Evolutionary conservation across 2,797 vertebrate genomes (phyloP), one percentile per base, ranked within the genome.

Genomic region (Acrossocheilus wenchowensis): DNA sequence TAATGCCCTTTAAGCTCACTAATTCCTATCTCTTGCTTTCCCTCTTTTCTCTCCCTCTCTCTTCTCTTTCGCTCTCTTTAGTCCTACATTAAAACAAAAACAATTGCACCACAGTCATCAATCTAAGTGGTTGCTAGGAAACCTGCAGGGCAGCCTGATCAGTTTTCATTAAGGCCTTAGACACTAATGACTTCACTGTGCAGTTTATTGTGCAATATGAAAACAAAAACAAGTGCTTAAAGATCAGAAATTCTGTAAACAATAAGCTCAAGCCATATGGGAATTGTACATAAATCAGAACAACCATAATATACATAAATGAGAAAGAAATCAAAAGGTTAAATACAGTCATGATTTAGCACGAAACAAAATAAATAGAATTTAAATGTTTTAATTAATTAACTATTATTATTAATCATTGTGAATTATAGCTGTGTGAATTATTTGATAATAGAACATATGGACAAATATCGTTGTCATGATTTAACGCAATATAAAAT

Each of bases 1-100:
- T 95, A 95, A 96, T 95, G 95, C 95, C 94, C 94, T 91, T 91
- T 96, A 96, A 96, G 94, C 93, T 96, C 93, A 91, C 94, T 96
- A 96, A 96, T 96, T 96, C 94, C 93, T 93, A 91, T 90, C 88
- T 90, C 93, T 93, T 90, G 87, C 88, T 91, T 89, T 87, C 87
- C 91, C 90, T 83, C 2, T 68, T 74, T 72, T 85, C 78, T 82
- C 87, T 87, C 87, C 86, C 36, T 86, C 84, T 91, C 89, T 87
- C 87, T 77, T 83, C 88, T 87, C 62, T 75, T 89, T 86, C 52
- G 7, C 79, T 82, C 83, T 86, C 78, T 87, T 85, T 74, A 86
- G 69, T 81, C n/a, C 93, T 89, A 84, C 90, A 89, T 88, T 90
- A 90, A 86, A 91, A 89, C 83, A 91, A 93, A 85, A 89, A 91